A percentile compares a stretch with the other conserved stretches of the same genome.
Evolutionary conservation across 2,888 invertebrate species (phyloP).

Genomic region (Ctenicera cuprea): DNA sequence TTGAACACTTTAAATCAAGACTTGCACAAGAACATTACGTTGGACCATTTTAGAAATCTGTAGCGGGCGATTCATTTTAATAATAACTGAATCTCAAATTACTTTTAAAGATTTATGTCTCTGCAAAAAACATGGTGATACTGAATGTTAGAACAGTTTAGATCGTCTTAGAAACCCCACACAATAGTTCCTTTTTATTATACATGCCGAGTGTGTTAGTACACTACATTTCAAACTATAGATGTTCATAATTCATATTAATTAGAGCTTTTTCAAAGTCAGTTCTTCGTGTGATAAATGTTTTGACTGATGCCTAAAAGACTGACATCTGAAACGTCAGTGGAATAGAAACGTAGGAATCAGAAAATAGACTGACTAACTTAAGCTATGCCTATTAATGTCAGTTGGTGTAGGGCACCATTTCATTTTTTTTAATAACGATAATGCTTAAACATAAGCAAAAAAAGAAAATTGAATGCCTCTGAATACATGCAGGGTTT

Average conservation of each 20-base stretch:
- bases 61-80: slow-evolving; percentile 34
- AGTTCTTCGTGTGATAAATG: slow-evolving; percentile 45
- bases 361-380: slow-evolving; percentile 44
- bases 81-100: slow-evolving; percentile 34
- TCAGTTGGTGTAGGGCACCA: neutral
- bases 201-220: slow-evolving; percentile 15
- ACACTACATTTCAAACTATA: slow-evolving; percentile 36
- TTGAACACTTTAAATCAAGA: slow-evolving; percentile 50
- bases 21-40: slow-evolving; percentile 56
- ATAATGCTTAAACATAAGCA: neutral
- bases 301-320: slow-evolving; percentile 47
- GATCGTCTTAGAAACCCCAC: slow-evolving; percentile 2
- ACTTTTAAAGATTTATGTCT: slow-evolving; percentile 5
- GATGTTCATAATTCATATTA: neutral
- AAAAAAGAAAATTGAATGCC: neutral
- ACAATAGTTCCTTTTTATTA: neutral
- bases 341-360: slow-evolving; percentile 30
- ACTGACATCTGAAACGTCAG: slow-evolving; percentile 45
- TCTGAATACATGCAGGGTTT: no score
- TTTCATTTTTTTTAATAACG: no score
- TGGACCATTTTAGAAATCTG: slow-evolving; percentile 56
- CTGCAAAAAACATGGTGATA: slow-evolving; percentile 39
- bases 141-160: slow-evolving; percentile 17
- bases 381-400: slow-evolving; percentile 25
- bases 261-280: slow-evolving; percentile 23